Evolutionary conservation across 2,888 invertebrate genomes (phyloP).

Genomic region (Syrista parreyssii): DNA sequence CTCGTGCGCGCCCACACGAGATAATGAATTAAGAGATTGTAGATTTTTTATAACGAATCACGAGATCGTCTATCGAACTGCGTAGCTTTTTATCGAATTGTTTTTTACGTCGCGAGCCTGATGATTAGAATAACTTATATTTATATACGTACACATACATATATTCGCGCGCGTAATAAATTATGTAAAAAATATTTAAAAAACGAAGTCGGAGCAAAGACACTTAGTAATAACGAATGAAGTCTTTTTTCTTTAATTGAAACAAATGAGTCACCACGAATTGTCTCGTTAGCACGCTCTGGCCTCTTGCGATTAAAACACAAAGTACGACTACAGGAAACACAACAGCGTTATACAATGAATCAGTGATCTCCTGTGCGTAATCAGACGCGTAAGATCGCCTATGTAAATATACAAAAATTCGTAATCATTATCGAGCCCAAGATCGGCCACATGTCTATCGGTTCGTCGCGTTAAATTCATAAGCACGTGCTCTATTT

Average conservation of each 20-base stretch:
- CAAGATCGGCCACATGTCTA: neutral
- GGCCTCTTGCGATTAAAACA: neutral
- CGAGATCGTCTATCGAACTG: neutral
- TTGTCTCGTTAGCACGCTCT: neutral
- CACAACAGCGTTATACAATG: neutral
- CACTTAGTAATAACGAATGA: neutral
- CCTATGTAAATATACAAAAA: neutral
- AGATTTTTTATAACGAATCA: neutral
- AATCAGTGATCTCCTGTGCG: neutral
- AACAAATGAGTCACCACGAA: neutral
- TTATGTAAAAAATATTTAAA: neutral
- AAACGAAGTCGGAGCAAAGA: neutral
- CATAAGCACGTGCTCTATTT: neutral
- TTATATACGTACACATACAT: neutral
- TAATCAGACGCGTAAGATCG: neutral
- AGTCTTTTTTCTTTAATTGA: neutral
- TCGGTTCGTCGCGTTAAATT: neutral
- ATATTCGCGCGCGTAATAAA: neutral
- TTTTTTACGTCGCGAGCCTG: constrained; percentile 21
- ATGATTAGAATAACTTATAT: constrained; percentile 11
- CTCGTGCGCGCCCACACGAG: neutral
- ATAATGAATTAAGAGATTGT: neutral
- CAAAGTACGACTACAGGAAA: neutral
- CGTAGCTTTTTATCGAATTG: constrained; percentile 5
- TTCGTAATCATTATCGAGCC: neutral